Conservation (phyloP, 2,888 invertebrate species). For the Autographa gamma region DNA sequence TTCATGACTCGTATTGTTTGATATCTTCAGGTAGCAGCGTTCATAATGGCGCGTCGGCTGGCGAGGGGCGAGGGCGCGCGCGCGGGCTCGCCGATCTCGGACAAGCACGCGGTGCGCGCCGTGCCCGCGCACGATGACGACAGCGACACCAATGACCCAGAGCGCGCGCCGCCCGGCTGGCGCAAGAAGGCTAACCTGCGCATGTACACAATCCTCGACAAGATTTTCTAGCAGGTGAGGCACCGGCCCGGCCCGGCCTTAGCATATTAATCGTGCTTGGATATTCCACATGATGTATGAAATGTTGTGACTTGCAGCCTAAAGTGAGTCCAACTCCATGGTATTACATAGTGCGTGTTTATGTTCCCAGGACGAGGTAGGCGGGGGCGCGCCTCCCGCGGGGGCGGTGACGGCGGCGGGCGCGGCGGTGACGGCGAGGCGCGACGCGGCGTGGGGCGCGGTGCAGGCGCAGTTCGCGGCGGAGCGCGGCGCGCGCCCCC, state of each 20-base stretch:
- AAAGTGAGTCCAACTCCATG: neutral
- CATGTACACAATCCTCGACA: slow-evolving; percentile 87
- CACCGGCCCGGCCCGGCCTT: neutral
- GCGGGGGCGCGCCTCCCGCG: slow-evolving; percentile 34
- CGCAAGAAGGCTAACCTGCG: slow-evolving; percentile 83
- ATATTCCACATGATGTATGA: too few species aligned
- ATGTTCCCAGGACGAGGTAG: slow-evolving; percentile 62
- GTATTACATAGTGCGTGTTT: neutral
- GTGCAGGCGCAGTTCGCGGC: slow-evolving; percentile 80
- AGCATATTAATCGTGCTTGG: neutral
- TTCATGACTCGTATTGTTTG: neutral
- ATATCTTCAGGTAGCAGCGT: slow-evolving; percentile 74
- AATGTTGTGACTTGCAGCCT: neutral
- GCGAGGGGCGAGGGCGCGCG: slow-evolving; percentile 31
- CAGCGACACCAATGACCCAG: slow-evolving; percentile 64
- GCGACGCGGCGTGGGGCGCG: slow-evolving; percentile 78
- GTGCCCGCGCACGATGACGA: slow-evolving; percentile 62
- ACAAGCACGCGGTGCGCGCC: slow-evolving; percentile 46
- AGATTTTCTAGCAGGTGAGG: slow-evolving; percentile 87
- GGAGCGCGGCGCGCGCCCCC: slow-evolving; percentile 57
- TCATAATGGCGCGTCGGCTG: slow-evolving; percentile 78
- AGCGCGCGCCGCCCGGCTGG: slow-evolving; percentile 75
- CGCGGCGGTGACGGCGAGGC: slow-evolving; percentile 39
- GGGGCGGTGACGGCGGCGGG: slow-evolving; percentile 17
- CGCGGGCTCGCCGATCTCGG: slow-evolving; percentile 51